Evolutionary conservation across 2,797 vertebrate genomes (phyloP).

Genomic region (Crocodylus rhombifer): DNA sequence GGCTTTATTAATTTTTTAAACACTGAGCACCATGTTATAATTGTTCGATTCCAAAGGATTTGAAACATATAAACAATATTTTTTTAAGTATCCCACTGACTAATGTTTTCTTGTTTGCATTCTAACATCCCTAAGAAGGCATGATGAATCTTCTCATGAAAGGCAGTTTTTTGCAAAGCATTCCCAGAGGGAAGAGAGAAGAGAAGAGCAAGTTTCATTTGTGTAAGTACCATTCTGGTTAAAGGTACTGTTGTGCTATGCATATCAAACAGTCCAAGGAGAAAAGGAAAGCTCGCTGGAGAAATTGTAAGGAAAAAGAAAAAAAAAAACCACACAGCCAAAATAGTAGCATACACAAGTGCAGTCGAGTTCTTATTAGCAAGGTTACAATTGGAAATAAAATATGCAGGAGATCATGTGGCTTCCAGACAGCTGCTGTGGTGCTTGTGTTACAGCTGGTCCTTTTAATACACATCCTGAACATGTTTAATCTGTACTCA

Average conservation of each 20-base stretch:
- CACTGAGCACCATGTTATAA: background rate
- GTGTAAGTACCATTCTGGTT: slow-evolving; percentile 28
- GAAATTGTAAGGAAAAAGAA: slow-evolving; percentile 14
- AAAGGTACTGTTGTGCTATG: slow-evolving; percentile 24
- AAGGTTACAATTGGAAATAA: slow-evolving; percentile 16
- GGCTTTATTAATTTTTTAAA: slow-evolving; percentile 49
- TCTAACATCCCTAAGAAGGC: slow-evolving; percentile 42
- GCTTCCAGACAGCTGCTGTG: background rate
- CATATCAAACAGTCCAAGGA: slow-evolving; percentile 34
- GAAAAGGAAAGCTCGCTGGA: slow-evolving; percentile 38
- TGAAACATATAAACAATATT: slow-evolving; percentile 56
- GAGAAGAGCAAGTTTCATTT: slow-evolving; percentile 37
- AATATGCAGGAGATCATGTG: background rate
- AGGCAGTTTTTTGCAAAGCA: slow-evolving; percentile 62
- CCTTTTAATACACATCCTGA: background rate
- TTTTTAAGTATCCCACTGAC: slow-evolving; percentile 60
- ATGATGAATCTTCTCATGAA: slow-evolving; percentile 27
- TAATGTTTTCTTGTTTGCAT: slow-evolving; percentile 51
- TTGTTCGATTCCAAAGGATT: slow-evolving; percentile 41
- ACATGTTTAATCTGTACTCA: background rate
- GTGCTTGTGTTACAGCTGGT: background rate
- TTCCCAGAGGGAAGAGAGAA: slow-evolving; percentile 33
- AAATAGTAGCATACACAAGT: background rate
- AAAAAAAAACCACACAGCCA: background rate
- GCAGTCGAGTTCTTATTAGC: slow-evolving; percentile 40